Evolutionary conservation across 2,888 invertebrate genomes (phyloP).

Genomic region (Penaeus monodon): DNA sequence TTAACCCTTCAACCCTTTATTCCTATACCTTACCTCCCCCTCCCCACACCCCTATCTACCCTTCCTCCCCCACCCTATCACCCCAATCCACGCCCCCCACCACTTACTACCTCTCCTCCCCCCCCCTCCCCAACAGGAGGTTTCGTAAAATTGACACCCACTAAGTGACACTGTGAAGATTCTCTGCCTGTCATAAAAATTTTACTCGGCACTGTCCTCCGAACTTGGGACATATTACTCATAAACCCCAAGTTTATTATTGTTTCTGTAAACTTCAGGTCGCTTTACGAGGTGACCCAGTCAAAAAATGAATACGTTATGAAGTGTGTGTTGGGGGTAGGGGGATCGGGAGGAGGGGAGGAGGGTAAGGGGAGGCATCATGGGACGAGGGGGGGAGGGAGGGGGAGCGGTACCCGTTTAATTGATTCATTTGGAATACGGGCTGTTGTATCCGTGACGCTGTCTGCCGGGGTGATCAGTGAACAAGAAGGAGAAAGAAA

Average conservation of each 20-base stretch:
- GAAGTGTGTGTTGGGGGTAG: slow-evolving; percentile 6
- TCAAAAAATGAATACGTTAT: slow-evolving; percentile 47
- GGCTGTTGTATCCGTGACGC: neutral
- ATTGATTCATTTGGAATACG: slow-evolving; percentile 46
- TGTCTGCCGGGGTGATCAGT: neutral
- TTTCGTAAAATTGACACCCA: slow-evolving; percentile 48
- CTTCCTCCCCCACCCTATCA: neutral
- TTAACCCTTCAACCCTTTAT: neutral
- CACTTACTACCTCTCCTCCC: neutral
- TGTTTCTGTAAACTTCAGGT: slow-evolving; percentile 49
- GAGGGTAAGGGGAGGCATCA: neutral
- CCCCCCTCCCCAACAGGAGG: neutral
- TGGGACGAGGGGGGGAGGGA: neutral
- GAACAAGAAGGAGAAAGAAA: neutral
- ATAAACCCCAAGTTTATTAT: slow-evolving; percentile 56
- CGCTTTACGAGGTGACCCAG: slow-evolving; percentile 46
- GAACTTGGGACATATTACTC: slow-evolving; percentile 52
- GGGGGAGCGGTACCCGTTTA: slow-evolving; percentile 4
- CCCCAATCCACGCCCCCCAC: neutral
- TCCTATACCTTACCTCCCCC: no score
- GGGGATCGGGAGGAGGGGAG: neutral
- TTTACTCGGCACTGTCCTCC: slow-evolving; percentile 34
- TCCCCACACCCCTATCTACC: neutral
- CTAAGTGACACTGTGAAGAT: slow-evolving; percentile 43
- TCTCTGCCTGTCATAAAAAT: slow-evolving; percentile 42